These are phyloP conservation scores for Lucifuga dentata DNA, from an alignment of 2,113 vertebrate species.

Conservation along the genomic window DNA sequence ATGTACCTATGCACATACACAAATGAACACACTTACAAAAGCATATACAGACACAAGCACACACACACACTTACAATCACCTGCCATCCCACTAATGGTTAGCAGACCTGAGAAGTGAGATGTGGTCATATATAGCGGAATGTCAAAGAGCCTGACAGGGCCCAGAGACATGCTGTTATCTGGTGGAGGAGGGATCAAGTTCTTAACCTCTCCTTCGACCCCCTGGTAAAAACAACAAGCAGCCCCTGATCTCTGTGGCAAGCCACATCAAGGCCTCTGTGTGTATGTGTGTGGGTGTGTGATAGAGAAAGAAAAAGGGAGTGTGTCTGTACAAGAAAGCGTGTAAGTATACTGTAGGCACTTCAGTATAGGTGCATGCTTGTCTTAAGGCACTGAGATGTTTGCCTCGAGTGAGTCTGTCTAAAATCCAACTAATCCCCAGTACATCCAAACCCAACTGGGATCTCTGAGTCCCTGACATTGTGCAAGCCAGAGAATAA, in stretches of 20 bases:
- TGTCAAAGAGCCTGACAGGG: slow-evolving; percentile 74
- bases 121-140: slow-evolving; percentile 68
- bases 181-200: slow-evolving; percentile 80
- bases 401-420: slow-evolving; percentile 42
- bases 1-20: slow-evolving; percentile 27
- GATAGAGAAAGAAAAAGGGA: slow-evolving; percentile 49
- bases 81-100: slow-evolving; percentile 59
- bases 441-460: slow-evolving; percentile 46
- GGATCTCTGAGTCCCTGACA: slow-evolving; percentile 19
- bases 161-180: slow-evolving; percentile 78
- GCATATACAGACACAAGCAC: neutral
- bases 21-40: neutral
- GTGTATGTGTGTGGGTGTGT: slow-evolving; percentile 34
- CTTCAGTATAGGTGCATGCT: slow-evolving; percentile 14
- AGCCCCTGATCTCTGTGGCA: slow-evolving; percentile 77
- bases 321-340: slow-evolving; percentile 43
- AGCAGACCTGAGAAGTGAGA: slow-evolving; percentile 55
- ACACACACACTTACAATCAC: slow-evolving; percentile 38
- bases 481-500: slow-evolving; percentile 38
- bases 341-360: slow-evolving; percentile 44
- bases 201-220: slow-evolving; percentile 82
- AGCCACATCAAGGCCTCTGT: slow-evolving; percentile 51
- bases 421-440: slow-evolving; percentile 58
- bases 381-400: slow-evolving; percentile 24
- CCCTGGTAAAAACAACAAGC: slow-evolving; percentile 79